phyloP scores from a whole-genome alignment of 2,888 invertebrate genomes.

The Andrena dorsata region DNA sequence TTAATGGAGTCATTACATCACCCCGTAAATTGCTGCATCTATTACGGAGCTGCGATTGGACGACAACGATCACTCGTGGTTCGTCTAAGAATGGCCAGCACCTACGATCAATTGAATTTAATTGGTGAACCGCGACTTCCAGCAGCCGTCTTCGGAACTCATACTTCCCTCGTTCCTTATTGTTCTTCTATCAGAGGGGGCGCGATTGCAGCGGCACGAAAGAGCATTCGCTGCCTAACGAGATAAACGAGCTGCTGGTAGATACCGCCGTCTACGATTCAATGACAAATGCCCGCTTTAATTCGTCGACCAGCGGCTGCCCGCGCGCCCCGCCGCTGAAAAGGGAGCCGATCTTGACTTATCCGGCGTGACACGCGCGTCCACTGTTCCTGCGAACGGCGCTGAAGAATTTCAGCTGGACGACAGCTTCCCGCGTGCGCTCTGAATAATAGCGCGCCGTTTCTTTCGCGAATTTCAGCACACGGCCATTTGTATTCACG shows the following conservation, averaged over 20 bases:
- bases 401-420: no score
- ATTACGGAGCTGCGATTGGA: conserved; percentile 16
- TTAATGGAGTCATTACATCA: conserved; percentile 45
- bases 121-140: conserved; percentile 35
- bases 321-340: neutral
- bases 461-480: no score
- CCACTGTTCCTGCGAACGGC: neutral
- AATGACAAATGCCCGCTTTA: conserved; percentile 73
- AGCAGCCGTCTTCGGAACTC: conserved; percentile 7
- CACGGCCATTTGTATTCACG: no score
- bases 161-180: conserved; percentile 15
- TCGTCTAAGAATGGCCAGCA: conserved; percentile 42
- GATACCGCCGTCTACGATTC: conserved; percentile 69
- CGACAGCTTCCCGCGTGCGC: no score
- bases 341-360: neutral
- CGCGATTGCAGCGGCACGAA: conserved; percentile 36
- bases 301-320: conserved; percentile 71
- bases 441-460: no score
- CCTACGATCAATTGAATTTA: conserved; percentile 60
- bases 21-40: conserved; percentile 33
- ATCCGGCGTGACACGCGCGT: neutral
- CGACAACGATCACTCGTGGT: conserved; percentile 11
- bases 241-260: conserved; percentile 62
- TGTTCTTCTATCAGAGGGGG: conserved; percentile 3
- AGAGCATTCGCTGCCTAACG: conserved; percentile 54